Evolutionary conservation across 2,797 vertebrate genomes (phyloP).

Genomic region (Carapus acus): DNA sequence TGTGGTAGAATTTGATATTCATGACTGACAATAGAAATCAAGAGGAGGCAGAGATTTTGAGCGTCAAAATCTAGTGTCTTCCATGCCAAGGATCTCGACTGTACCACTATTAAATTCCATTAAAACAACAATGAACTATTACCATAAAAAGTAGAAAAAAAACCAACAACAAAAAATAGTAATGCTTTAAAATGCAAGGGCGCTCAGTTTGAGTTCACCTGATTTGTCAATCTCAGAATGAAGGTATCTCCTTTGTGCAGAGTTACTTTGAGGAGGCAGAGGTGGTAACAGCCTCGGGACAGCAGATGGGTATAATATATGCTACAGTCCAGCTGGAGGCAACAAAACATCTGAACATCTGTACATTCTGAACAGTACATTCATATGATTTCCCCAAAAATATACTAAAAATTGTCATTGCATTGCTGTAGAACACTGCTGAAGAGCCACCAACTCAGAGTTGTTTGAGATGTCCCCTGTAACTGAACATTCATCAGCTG

Average conservation of each 20-base stretch:
- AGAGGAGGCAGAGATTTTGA: too few relatives aligned
- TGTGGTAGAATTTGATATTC: neutral
- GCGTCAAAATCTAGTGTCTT: too few relatives aligned
- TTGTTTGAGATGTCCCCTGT: constrained; percentile 12
- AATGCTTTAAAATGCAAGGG: too few relatives aligned
- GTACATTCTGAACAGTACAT: constrained; percentile 52
- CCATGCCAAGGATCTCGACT: neutral
- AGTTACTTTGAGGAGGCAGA: constrained; percentile 26
- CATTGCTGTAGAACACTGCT: constrained; percentile 21
- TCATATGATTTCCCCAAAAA: constrained; percentile 46
- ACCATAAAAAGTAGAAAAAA: constrained; percentile 57
- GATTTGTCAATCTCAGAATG: constrained; percentile 8
- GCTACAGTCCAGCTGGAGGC: constrained; percentile 28
- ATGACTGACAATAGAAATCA: constrained; percentile 18
- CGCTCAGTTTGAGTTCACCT: constrained; percentile 19
- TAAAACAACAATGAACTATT: constrained; percentile 19
- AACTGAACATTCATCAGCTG: constrained; percentile 6
- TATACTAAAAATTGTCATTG: constrained; percentile 33
- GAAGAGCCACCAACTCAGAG: constrained; percentile 10
- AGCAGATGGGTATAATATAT: constrained; percentile 55
- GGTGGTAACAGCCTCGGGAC: constrained; percentile 10
- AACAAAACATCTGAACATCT: constrained; percentile 35
- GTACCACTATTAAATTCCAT: constrained; percentile 2
- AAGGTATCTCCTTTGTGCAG: constrained; percentile 16
- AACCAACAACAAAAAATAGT: constrained; percentile 14